Conservation (phyloP, 2,113 vertebrate species). For the Nothocercus julius region DNA sequence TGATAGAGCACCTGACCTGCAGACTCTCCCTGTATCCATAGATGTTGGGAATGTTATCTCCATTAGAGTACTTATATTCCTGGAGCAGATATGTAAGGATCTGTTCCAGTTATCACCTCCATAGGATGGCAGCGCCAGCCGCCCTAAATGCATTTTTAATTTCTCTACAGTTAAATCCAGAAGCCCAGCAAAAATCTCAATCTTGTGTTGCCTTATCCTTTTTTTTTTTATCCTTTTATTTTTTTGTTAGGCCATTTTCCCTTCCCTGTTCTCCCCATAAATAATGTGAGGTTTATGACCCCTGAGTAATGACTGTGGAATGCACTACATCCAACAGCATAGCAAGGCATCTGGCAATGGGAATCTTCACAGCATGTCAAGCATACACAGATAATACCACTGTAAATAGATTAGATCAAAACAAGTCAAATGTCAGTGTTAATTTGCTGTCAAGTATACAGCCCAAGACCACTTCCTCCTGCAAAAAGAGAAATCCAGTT, state of each 20-base stretch:
- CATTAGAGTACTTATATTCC: background rate
- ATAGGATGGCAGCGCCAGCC: background rate
- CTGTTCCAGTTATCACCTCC: background rate
- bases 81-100: background rate
- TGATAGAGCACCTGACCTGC: background rate
- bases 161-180: background rate
- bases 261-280: conserved; percentile 29
- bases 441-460: conserved; percentile 71
- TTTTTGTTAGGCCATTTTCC: conserved; percentile 1
- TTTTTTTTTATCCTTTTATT: no score
- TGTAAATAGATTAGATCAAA: conserved; percentile 70
- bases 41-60: background rate
- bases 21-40: background rate
- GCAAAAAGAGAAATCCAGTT: conserved; percentile 10
- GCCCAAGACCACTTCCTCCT: conserved; percentile 54
- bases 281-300: conserved; percentile 71
- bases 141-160: background rate
- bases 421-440: conserved; percentile 74
- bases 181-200: conserved; percentile 3
- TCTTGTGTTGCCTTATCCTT: background rate
- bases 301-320: conserved; percentile 74
- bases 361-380: conserved; percentile 75
- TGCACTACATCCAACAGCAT: conserved; percentile 66
- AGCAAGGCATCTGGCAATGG: conserved; percentile 67
- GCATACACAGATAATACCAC: conserved; percentile 71